These are phyloP conservation scores for Melanotaenia pygmaea DNA, from an alignment of 2,797 vertebrate genomes.

Conservation along the genomic window DNA sequence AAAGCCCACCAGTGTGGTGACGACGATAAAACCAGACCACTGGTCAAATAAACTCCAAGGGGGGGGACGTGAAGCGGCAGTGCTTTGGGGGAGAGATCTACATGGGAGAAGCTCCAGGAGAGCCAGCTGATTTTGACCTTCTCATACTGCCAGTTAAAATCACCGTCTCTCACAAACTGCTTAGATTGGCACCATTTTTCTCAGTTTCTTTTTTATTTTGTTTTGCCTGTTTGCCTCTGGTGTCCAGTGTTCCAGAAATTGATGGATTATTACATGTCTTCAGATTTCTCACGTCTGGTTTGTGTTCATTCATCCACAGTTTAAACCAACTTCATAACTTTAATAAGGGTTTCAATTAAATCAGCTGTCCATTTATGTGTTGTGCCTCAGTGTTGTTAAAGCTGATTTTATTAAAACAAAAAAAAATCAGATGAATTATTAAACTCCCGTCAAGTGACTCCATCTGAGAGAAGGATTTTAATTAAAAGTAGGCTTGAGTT, in stretches of 20 bases:
- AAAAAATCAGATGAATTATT: no score
- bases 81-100: conserved; percentile 17
- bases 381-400: conserved; percentile 15
- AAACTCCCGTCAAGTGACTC: neutral
- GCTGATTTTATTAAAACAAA: no score
- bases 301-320: conserved; percentile 42
- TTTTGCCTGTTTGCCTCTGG: conserved; percentile 22
- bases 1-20: conserved; percentile 97
- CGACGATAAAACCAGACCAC: conserved; percentile 95
- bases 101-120: conserved; percentile 44
- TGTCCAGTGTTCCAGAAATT: conserved; percentile 43
- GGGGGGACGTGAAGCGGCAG: conserved; percentile 9
- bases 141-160: conserved; percentile 64
- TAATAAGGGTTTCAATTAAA: conserved; percentile 68
- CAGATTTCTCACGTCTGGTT: conserved; percentile 41
- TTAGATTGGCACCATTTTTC: conserved; percentile 17
- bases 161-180: conserved; percentile 50
- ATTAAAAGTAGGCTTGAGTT: conserved; percentile 72
- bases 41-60: conserved; percentile 88
- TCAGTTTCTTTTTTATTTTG: conserved; percentile 28
- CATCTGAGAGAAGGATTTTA: conserved; percentile 60
- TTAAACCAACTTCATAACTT: conserved; percentile 42
- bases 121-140: conserved; percentile 42
- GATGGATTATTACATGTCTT: conserved; percentile 38
- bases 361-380: conserved; percentile 40